Percentiles rank a stretch among this genome's conserved stretches.
These are phyloP conservation scores for Listronotus oregonensis DNA, from an alignment of 1,140 invertebrate species.

Conservation along the genomic window DNA sequence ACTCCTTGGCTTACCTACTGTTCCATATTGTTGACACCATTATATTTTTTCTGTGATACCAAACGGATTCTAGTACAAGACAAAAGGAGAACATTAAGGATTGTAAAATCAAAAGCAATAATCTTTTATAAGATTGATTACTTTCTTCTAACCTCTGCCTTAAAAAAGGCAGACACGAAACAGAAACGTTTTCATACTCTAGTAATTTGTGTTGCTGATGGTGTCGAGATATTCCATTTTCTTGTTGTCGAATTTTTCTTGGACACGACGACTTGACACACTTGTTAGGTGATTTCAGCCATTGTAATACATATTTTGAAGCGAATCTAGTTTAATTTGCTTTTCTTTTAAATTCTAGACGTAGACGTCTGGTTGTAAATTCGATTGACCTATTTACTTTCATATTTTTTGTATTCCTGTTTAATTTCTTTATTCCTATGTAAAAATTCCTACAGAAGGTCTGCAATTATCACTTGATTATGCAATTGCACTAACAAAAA, in stretches of 20 bases:
- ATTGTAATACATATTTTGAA: conserved; percentile 9
- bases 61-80: neutral
- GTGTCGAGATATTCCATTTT: conserved; percentile 6
- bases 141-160: conserved; percentile 18
- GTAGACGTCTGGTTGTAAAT: no score
- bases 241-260: conserved; percentile 8
- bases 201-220: conserved; percentile 13
- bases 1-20: no score
- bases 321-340: conserved; percentile 11
- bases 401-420: no score
- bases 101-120: conserved; percentile 14
- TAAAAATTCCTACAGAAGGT: no score
- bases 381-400: no score
- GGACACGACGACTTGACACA: conserved; percentile 14
- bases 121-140: conserved; percentile 7
- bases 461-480: no score
- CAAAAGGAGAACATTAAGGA: neutral
- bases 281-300: conserved; percentile 10
- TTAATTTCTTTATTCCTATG: no score
- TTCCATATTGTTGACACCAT: neutral
- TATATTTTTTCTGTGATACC: neutral
- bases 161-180: conserved; percentile 3
- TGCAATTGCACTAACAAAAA: no score
- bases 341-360: conserved; percentile 1
- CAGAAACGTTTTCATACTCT: conserved; percentile 16